Evolutionary conservation across 2,888 invertebrate species (phyloP).

Genomic region (Ametastegia equiseti): DNA sequence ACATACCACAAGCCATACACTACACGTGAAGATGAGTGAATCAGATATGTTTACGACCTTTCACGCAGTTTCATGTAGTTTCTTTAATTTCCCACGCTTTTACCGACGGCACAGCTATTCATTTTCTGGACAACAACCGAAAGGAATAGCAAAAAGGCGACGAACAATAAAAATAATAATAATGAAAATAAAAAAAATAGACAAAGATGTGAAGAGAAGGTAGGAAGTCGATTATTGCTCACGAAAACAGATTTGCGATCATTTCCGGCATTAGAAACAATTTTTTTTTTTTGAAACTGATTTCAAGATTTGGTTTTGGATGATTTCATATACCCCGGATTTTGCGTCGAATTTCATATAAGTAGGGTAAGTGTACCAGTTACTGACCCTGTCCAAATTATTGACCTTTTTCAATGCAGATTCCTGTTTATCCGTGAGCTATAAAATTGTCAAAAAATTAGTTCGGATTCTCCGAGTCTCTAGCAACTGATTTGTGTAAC

Average conservation of each 20-base stretch:
- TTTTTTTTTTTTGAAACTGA: no score
- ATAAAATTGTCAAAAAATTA: background rate
- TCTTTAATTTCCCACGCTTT: slow-evolving; percentile 17
- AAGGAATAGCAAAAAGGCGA: background rate
- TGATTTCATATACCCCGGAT: no score
- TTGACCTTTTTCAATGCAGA: no score
- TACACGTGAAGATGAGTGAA: background rate
- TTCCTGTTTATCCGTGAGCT: no score
- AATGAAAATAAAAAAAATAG: background rate
- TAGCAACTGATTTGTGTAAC: no score
- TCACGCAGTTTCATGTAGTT: background rate
- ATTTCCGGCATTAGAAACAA: no score
- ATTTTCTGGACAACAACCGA: background rate
- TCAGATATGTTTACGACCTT: slow-evolving; percentile 30
- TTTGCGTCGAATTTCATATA: no score
- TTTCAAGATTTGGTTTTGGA: no score
- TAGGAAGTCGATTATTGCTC: background rate
- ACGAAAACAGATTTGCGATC: background rate
- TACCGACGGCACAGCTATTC: background rate
- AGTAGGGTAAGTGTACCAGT: no score
- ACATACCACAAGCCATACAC: no score
- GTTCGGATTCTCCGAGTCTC: background rate
- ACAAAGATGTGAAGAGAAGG: background rate
- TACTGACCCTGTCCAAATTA: no score
- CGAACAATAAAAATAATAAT: background rate